Percentiles rank a stretch among this genome's conserved stretches.
Evolutionary conservation across 2,888 invertebrate species (phyloP).

Genomic region (Theodoxus fluviatilis): DNA sequence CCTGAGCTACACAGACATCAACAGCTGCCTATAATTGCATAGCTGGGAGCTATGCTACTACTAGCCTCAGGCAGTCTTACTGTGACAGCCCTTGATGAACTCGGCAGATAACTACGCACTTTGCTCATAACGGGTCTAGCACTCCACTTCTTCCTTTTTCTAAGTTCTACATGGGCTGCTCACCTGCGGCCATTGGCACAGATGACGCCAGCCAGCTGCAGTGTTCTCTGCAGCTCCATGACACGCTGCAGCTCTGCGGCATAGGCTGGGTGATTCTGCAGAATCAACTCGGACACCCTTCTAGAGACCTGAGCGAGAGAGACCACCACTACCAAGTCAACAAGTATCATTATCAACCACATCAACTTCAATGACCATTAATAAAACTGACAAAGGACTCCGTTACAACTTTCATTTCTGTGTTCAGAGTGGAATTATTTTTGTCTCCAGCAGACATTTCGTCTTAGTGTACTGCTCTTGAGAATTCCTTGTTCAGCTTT

Average conservation of each 20-base stretch:
- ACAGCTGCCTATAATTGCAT: too few species aligned
- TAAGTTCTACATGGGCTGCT: not conserved
- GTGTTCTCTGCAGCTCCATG: slow-evolving; percentile 63
- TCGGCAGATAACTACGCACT: too few species aligned
- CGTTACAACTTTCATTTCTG: slow-evolving; percentile 3
- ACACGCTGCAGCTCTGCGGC: slow-evolving; percentile 80
- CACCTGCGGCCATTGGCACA: slow-evolving; percentile 63
- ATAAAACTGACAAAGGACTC: not conserved
- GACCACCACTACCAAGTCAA: not conserved
- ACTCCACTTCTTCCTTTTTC: not conserved
- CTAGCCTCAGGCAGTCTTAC: too few species aligned
- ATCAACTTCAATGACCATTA: not conserved
- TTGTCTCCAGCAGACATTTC: not conserved
- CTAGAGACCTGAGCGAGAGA: slow-evolving; percentile 78
- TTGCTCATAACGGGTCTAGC: not conserved
- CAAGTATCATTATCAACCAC: too few species aligned
- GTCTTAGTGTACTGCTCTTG: not conserved
- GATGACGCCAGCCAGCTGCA: slow-evolving; percentile 57
- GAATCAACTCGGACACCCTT: slow-evolving; percentile 88
- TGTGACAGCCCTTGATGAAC: too few species aligned
- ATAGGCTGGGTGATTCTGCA: slow-evolving; percentile 88
- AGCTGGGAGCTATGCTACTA: too few species aligned
- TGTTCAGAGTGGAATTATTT: not conserved
- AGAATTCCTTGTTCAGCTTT: too few species aligned
- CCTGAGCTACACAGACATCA: too few species aligned